phyloP scores from a whole-genome alignment of 2,888 invertebrate genomes.

The Synergus gifuensis region DNA sequence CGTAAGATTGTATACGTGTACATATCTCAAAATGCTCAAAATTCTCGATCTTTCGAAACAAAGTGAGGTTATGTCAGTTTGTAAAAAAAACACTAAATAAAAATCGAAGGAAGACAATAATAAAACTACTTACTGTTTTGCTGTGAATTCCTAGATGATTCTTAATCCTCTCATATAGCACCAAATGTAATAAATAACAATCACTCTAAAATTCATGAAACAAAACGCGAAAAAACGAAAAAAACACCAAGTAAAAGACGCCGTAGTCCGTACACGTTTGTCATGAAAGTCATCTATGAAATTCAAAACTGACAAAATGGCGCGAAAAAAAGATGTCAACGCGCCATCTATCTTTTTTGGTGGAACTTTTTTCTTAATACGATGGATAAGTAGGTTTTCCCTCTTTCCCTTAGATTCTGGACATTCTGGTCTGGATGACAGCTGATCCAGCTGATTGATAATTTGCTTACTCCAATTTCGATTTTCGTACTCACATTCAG shows the following conservation, averaged over 20 bases:
- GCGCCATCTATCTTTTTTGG: too few relatives aligned
- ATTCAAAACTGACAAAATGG: background rate
- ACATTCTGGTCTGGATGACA: background rate
- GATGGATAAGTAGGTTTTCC: background rate
- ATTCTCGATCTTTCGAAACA: background rate
- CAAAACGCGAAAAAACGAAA: background rate
- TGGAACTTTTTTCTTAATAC: background rate
- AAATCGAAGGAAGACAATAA: background rate
- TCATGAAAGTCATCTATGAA: too few relatives aligned
- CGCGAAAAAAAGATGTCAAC: background rate
- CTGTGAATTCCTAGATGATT: background rate
- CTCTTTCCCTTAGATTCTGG: background rate
- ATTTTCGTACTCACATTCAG: background rate
- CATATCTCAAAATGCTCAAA: too few relatives aligned
- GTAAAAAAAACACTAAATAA: background rate
- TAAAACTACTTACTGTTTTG: background rate
- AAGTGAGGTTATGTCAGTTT: background rate
- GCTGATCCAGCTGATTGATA: background rate
- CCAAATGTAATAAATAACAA: background rate
- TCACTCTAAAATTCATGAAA: background rate
- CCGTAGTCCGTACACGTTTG: too few relatives aligned
- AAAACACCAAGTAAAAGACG: too few relatives aligned
- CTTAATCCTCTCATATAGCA: background rate
- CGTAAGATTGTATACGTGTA: too few relatives aligned
- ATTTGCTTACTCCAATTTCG: background rate